phyloP scores from a whole-genome alignment of 2,797 vertebrate species.

The Ctenosaura bakeri region DNA sequence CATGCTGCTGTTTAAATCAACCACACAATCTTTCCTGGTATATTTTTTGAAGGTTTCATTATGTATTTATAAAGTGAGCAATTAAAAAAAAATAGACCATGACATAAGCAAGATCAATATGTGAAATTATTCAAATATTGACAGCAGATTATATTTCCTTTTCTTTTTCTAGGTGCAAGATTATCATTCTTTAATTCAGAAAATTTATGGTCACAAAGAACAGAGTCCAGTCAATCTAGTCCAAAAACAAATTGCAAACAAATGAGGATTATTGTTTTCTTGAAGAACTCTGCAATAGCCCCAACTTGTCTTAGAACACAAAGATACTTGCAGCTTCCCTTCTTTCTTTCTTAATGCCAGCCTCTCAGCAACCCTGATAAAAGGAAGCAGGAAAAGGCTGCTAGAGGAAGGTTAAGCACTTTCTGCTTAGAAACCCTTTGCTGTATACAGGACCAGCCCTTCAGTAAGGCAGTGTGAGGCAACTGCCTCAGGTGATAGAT shows the following conservation, averaged over 20 bases:
- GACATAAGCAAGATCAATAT: constrained; percentile 42
- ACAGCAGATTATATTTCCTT: not conserved
- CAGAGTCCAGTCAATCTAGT: not conserved
- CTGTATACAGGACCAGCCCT: not conserved
- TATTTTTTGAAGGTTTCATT: constrained; percentile 36
- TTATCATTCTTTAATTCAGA: not conserved
- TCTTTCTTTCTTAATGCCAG: not conserved
- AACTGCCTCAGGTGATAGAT: not conserved
- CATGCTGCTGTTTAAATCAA: constrained; percentile 19
- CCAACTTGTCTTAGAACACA: constrained; percentile 49
- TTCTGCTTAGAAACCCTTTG: constrained; percentile 1
- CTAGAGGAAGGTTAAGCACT: not conserved
- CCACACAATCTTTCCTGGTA: constrained; percentile 37
- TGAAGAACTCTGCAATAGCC: not conserved
- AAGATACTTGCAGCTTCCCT: not conserved
- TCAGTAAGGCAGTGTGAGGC: not conserved
- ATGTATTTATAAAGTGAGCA: constrained; percentile 25
- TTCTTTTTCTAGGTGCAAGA: constrained; percentile 39
- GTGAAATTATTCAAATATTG: constrained; percentile 24
- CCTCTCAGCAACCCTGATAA: not conserved
- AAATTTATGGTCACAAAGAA: constrained; percentile 33
- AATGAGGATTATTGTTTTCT: not conserved
- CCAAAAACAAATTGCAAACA: not conserved
- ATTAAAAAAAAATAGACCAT: not conserved
- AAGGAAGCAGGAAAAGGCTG: constrained; percentile 7